Conservation (phyloP, 2,797 vertebrate species). For the Cirrhinus mrigala region DNA sequence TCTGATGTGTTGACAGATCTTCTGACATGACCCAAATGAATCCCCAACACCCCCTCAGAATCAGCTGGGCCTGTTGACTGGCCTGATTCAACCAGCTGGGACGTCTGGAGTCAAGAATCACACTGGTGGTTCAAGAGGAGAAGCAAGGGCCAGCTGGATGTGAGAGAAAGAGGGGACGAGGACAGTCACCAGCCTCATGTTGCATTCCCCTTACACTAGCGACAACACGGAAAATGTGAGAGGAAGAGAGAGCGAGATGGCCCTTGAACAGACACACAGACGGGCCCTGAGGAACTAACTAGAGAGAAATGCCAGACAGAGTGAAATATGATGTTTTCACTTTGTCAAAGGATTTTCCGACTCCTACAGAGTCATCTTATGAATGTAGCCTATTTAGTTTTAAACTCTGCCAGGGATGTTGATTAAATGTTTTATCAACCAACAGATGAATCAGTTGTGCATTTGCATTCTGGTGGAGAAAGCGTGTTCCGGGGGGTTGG, state of each 20-base stretch:
- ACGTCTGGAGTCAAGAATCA: constrained; percentile 54
- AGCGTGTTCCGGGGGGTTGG: neutral
- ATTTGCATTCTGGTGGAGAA: constrained; percentile 54
- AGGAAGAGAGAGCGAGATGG: constrained; percentile 29
- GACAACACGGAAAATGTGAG: constrained; percentile 53
- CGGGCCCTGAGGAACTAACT: constrained; percentile 50
- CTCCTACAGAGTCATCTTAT: constrained; percentile 41
- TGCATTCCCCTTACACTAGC: constrained; percentile 68
- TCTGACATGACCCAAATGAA: constrained; percentile 66
- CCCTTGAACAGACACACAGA: constrained; percentile 38
- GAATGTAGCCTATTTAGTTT: constrained; percentile 49
- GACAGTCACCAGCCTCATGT: constrained; percentile 68
- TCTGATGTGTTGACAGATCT: constrained; percentile 61
- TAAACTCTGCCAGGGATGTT: constrained; percentile 47
- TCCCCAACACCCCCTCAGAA: constrained; percentile 49
- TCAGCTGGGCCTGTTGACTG: constrained; percentile 46
- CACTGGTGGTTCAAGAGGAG: constrained; percentile 54
- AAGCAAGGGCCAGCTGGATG: constrained; percentile 75
- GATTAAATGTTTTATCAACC: constrained; percentile 54
- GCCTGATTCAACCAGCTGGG: constrained; percentile 49
- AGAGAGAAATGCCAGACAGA: constrained; percentile 27
- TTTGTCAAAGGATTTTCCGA: constrained; percentile 45
- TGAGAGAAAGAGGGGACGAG: constrained; percentile 64
- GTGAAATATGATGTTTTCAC: constrained; percentile 49
- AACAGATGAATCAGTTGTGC: constrained; percentile 49